phyloP scores from a whole-genome alignment of 2,888 invertebrate genomes.

The Tiliacea aurago region DNA sequence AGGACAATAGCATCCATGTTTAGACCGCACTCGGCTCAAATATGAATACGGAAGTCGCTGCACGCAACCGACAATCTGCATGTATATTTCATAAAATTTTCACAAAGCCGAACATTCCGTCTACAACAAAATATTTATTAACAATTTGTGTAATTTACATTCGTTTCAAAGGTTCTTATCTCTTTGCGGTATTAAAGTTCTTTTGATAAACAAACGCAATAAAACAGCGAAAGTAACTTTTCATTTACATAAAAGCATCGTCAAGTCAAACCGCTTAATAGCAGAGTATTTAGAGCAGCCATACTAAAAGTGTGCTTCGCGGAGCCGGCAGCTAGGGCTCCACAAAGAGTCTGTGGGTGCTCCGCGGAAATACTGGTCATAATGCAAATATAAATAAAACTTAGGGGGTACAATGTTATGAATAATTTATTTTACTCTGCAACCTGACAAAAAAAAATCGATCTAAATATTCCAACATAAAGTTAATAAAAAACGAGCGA shows the following conservation, averaged over 20 bases:
- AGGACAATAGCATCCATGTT: constrained; percentile 59
- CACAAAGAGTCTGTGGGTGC: too few relatives aligned
- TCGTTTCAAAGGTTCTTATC: constrained; percentile 31
- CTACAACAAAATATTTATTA: constrained; percentile 23
- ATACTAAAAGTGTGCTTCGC: too few relatives aligned
- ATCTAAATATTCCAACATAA: too few relatives aligned
- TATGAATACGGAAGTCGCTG: constrained; percentile 58
- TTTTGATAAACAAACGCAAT: constrained; percentile 37
- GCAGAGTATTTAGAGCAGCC: constrained; percentile 16
- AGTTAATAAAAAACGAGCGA: too few relatives aligned
- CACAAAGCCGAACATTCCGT: constrained; percentile 29
- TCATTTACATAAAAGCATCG: constrained; percentile 41
- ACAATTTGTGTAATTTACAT: constrained; percentile 41
- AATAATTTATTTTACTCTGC: too few relatives aligned
- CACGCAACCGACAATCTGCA: constrained; percentile 37
- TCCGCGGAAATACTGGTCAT: too few relatives aligned
- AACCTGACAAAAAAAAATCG: too few relatives aligned
- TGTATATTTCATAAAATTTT: constrained; percentile 39
- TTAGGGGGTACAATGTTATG: too few relatives aligned
- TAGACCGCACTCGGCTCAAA: constrained; percentile 56
- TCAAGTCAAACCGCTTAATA: constrained; percentile 27
- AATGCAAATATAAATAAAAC: too few relatives aligned
- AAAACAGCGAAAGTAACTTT: constrained; percentile 37
- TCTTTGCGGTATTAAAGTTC: constrained; percentile 17
- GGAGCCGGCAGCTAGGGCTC: too few relatives aligned